Evolutionary conservation across 2,113 vertebrate species (phyloP).

Genomic region (Axis porcinus): DNA sequence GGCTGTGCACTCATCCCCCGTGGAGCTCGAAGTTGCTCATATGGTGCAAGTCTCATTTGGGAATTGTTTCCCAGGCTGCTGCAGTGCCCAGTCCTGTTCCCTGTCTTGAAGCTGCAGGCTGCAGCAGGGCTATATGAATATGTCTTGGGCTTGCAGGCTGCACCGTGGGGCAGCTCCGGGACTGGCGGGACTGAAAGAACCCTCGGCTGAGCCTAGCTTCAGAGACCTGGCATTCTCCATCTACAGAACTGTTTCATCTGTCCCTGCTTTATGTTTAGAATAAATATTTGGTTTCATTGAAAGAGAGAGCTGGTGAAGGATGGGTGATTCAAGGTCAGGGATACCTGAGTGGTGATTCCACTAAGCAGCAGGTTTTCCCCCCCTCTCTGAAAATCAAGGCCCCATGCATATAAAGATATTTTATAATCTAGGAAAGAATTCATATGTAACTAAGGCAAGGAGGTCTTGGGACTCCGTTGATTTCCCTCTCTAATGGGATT

Average conservation of each 20-base stretch:
- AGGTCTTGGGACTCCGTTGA: neutral
- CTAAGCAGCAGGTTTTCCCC: neutral
- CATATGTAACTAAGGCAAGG: neutral
- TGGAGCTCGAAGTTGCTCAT: neutral
- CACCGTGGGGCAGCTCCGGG: neutral
- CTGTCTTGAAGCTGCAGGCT: neutral
- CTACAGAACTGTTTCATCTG: neutral
- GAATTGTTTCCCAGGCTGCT: neutral
- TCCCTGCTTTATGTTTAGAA: neutral
- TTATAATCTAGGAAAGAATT: neutral
- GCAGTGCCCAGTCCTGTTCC: neutral
- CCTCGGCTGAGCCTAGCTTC: neutral
- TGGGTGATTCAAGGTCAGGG: neutral
- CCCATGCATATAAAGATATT: neutral
- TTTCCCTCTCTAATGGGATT: neutral
- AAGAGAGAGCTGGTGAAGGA: neutral
- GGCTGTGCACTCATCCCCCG: neutral
- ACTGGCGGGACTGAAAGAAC: neutral
- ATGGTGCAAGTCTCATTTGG: neutral
- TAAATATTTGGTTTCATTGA: neutral
- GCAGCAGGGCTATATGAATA: accelerated
- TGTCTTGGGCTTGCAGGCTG: neutral
- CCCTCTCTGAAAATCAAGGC: neutral
- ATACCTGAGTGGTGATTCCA: neutral
- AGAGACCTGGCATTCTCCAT: neutral